These are phyloP conservation scores for Protodeltote pygarga DNA, from an alignment of 2,888 invertebrate species.

Conservation along the genomic window DNA sequence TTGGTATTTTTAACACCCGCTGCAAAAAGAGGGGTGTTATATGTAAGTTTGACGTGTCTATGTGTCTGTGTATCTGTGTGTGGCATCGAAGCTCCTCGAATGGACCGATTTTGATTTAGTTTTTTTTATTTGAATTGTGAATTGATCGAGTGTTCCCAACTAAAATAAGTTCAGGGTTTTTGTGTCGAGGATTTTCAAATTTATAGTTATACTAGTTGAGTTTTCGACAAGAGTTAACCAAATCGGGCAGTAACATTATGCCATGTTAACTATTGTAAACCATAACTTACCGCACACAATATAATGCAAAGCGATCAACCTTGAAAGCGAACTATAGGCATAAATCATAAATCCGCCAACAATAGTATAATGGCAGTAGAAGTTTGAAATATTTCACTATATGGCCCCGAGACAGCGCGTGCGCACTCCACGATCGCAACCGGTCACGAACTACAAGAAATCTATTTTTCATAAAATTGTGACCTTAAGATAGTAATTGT, in stretches of 20 bases:
- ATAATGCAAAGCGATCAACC: constrained; percentile 60
- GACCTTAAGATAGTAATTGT: constrained; percentile 66
- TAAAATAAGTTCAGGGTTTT: no score
- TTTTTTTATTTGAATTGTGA: no score
- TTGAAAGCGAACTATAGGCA: constrained; percentile 69
- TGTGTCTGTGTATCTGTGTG: no score
- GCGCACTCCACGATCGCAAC: constrained; percentile 71
- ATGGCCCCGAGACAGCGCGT: constrained; percentile 77
- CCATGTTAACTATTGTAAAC: constrained; percentile 26
- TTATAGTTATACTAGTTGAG: background rate
- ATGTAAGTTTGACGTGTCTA: no score
- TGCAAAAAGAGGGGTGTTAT: no score
- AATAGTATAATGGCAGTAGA: constrained; percentile 75
- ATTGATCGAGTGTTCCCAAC: background rate
- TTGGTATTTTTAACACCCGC: no score
- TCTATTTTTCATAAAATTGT: constrained; percentile 68
- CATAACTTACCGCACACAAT: constrained; percentile 35
- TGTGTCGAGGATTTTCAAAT: no score
- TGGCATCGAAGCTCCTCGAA: no score
- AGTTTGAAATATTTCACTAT: constrained; percentile 72
- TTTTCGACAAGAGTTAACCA: constrained; percentile 5
- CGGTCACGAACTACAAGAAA: constrained; percentile 81
- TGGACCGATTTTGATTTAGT: no score
- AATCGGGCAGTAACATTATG: constrained; percentile 9
- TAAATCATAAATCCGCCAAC: constrained; percentile 79